Percentiles rank a stretch among this genome's conserved stretches.
These are phyloP conservation scores for Lontra canadensis DNA, from an alignment of 2,113 vertebrate genomes.

Conservation along the genomic window DNA sequence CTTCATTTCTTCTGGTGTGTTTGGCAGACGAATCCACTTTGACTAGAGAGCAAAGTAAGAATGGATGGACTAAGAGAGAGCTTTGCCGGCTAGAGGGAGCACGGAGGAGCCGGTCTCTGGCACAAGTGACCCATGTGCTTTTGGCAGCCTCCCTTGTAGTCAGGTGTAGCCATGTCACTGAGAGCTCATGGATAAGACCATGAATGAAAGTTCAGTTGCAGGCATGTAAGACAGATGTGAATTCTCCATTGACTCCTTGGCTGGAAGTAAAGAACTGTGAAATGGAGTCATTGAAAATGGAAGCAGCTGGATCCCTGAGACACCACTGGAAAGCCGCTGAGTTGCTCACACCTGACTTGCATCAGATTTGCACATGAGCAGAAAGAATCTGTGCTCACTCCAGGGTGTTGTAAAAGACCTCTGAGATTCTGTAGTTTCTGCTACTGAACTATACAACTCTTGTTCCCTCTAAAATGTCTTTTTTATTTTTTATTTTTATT, in stretches of 20 bases:
- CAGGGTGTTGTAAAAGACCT: neutral
- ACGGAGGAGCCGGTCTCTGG: neutral
- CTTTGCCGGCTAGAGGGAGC: neutral
- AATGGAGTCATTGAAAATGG: neutral
- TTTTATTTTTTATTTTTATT: too few relatives aligned
- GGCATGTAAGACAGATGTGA: neutral
- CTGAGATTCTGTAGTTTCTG: neutral
- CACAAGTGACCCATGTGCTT: neutral
- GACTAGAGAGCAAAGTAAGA: neutral
- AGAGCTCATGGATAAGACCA: neutral
- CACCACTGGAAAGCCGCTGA: neutral
- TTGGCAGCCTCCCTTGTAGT: neutral
- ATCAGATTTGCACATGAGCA: neutral
- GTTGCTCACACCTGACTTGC: too few relatives aligned
- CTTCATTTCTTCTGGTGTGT: neutral
- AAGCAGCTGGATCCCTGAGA: neutral
- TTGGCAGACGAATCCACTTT: conserved; percentile 10
- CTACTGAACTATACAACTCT: neutral
- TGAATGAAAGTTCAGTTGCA: neutral
- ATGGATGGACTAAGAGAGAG: neutral
- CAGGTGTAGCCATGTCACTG: neutral
- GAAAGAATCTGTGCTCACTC: neutral
- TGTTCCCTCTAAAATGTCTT: neutral
- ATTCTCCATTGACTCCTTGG: neutral
- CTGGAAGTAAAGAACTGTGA: neutral